Evolutionary conservation across 2,888 invertebrate genomes (phyloP).

Genomic region (Parascotia fuliginaria): DNA sequence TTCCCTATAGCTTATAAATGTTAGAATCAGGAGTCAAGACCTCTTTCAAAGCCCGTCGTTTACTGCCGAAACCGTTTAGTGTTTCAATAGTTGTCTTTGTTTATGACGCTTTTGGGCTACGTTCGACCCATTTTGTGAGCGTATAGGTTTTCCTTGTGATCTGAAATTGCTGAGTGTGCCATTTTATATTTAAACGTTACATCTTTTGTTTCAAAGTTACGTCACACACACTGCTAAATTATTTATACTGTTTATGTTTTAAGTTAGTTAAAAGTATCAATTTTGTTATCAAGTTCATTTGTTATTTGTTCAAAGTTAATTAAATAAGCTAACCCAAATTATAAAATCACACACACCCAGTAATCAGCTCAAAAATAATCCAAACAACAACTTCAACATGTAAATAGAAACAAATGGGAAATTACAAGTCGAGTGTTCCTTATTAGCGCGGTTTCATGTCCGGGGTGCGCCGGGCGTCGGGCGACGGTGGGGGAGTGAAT

Average conservation of each 20-base stretch:
- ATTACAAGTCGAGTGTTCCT: conserved; percentile 59
- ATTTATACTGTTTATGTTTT: not conserved
- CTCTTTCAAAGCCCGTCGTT: conserved; percentile 35
- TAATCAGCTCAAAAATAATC: conserved; percentile 32
- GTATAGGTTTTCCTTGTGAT: conserved; percentile 18
- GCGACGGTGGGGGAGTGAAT: conserved; percentile 12
- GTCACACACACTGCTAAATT: not conserved
- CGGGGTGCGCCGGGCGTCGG: conserved; percentile 36
- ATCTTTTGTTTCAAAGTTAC: not conserved
- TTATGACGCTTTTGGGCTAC: conserved; percentile 22
- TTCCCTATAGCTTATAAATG: conserved; percentile 44
- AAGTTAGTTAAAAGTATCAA: too few relatives aligned
- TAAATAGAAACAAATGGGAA: conserved; percentile 57
- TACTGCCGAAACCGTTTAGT: conserved; percentile 41
- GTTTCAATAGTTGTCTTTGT: conserved; percentile 40
- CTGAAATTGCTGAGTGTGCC: conserved; percentile 1
- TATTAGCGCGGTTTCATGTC: conserved; percentile 59
- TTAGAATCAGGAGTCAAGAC: conserved; percentile 44
- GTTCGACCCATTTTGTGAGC: conserved; percentile 16
- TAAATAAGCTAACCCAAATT: not conserved
- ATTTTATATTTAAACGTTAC: not conserved
- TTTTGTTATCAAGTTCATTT: too few relatives aligned
- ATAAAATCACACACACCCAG: conserved; percentile 2
- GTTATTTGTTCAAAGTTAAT: not conserved
- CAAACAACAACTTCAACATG: conserved; percentile 37